Conservation (phyloP, 2,797 vertebrate species). For the Onychomys torridus region DNA sequence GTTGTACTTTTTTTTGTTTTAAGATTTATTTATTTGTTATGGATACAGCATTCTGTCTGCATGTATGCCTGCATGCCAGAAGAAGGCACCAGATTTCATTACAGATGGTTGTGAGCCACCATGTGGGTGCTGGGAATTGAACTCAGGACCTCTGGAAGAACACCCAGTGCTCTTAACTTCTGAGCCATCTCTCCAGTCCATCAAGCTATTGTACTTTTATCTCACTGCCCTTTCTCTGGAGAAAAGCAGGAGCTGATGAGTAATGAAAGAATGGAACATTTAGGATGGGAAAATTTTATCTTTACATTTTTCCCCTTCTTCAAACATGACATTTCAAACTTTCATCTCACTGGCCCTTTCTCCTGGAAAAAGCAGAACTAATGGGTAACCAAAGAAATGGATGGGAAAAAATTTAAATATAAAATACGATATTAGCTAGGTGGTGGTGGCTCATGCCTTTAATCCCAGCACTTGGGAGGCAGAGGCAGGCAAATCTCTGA, state of each 20-base stretch:
- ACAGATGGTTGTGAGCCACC: no score
- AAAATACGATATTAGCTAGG: neutral
- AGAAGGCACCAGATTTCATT: no score
- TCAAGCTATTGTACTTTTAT: neutral
- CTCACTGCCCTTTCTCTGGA: neutral
- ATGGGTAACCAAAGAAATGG: slow-evolving; percentile 21
- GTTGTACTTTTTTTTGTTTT: neutral
- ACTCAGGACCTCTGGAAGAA: no score
- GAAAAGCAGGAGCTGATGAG: neutral
- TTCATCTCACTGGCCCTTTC: neutral
- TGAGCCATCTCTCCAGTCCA: no score
- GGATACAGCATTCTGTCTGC: no score
- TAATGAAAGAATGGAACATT: slow-evolving; percentile 19
- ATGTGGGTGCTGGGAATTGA: no score
- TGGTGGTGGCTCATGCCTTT: neutral
- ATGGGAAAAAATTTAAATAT: neutral
- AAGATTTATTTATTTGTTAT: no score
- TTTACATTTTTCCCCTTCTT: neutral
- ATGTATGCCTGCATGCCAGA: no score
- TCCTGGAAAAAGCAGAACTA: neutral
- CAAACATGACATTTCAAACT: neutral
- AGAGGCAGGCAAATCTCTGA: neutral
- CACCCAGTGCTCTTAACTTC: no score
- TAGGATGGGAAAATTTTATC: neutral
- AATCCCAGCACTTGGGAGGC: neutral